Percentiles rank a stretch among this genome's conserved stretches.
These are phyloP conservation scores for Siderastrea siderea DNA, from an alignment of 92 coral and sea anemone species.

Conservation along the genomic window DNA sequence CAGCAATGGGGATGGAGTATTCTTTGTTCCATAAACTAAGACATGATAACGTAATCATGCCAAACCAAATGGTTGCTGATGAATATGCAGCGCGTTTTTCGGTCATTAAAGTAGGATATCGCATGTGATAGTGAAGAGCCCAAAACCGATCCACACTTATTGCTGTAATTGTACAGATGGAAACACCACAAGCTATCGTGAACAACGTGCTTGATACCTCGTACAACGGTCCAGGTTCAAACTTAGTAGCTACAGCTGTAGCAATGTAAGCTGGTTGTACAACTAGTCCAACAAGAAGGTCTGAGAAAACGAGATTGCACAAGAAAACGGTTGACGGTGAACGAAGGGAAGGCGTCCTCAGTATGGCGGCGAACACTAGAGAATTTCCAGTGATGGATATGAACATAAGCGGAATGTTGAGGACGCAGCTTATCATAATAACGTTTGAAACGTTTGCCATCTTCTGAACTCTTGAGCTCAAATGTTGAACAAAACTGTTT, in stretches of 20 bases:
- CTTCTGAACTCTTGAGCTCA: no score
- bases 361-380: background rate
- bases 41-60: background rate
- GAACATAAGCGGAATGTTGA: background rate
- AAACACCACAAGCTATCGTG: slow-evolving; percentile 3
- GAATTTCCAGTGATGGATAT: background rate
- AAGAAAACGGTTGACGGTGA: slow-evolving; percentile 16
- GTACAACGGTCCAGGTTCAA: background rate
- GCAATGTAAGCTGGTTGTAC: slow-evolving; percentile 24
- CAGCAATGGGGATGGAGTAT: background rate
- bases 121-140: slow-evolving; percentile 19
- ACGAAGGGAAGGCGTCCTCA: slow-evolving; percentile 13
- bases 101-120: background rate
- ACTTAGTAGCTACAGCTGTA: no score
- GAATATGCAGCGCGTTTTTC: background rate
- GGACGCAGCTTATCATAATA: background rate
- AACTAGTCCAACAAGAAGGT: slow-evolving; percentile 21
- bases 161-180: background rate
- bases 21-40: background rate
- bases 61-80: background rate
- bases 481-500: no score
- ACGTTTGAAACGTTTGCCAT: no score
- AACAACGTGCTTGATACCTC: background rate
- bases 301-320: slow-evolving; percentile 24
- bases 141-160: slow-evolving; percentile 14